A percentile compares a stretch with the other conserved stretches of the same genome.
Conservation (phyloP, 1,140 invertebrate species). For the Hormaphis cornu region DNA sequence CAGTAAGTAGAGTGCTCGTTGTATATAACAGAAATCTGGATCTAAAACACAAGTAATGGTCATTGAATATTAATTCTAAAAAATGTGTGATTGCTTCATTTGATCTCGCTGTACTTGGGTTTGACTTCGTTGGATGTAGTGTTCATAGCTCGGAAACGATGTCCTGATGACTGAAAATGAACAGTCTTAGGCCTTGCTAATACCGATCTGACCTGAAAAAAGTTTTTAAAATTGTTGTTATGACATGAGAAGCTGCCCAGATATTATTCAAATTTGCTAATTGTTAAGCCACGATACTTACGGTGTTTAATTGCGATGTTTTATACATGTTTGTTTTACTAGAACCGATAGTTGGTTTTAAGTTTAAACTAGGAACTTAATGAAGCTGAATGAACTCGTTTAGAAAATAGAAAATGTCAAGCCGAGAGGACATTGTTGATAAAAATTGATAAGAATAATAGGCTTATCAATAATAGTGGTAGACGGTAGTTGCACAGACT, state of each 20-base stretch:
- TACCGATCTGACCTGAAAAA: neutral
- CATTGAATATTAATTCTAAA: neutral
- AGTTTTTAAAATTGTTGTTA: neutral
- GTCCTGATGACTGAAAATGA: neutral
- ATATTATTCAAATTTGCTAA: neutral
- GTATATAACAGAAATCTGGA: slow-evolving; percentile 25
- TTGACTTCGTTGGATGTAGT: slow-evolving; percentile 6
- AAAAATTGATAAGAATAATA: neutral
- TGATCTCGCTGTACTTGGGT: neutral
- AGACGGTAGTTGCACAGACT: too few species aligned
- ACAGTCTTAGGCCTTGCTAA: neutral
- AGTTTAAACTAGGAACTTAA: neutral
- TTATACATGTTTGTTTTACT: slow-evolving; percentile 4
- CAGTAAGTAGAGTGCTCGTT: slow-evolving; percentile 43
- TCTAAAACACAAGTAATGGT: neutral
- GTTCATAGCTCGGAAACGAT: neutral
- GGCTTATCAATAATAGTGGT: too few species aligned
- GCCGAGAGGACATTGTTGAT: neutral
- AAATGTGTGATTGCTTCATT: neutral
- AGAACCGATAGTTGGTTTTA: neutral
- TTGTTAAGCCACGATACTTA: neutral
- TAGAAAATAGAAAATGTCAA: neutral
- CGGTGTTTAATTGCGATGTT: neutral
- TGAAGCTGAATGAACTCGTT: neutral
- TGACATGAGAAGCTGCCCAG: too few species aligned